Evolutionary conservation across 1,140 invertebrate genomes (phyloP).

Genomic region (Zaprionus africanus): DNA sequence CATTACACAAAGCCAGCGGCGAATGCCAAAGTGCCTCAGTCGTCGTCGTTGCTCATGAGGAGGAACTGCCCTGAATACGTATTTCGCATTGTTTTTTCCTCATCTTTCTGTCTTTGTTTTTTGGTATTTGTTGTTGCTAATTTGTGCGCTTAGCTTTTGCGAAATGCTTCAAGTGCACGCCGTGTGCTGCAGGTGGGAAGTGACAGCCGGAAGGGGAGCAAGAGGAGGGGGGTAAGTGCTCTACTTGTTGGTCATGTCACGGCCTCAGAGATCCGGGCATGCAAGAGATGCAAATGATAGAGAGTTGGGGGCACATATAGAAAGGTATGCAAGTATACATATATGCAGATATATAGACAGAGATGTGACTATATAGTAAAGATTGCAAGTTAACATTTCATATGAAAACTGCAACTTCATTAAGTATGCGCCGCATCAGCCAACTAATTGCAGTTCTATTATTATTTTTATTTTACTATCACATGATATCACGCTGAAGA

Average conservation of each 20-base stretch:
- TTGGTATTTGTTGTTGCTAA: conserved; percentile 28
- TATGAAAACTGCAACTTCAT: not conserved
- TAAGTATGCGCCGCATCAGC: not conserved
- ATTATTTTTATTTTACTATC: conserved; percentile 9
- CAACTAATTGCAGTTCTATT: conserved; percentile 22
- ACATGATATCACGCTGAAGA: conserved; percentile 55
- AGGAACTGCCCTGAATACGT: conserved; percentile 81
- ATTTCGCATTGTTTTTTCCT: conserved; percentile 69
- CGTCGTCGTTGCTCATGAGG: conserved; percentile 37
- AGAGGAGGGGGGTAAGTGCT: not conserved
- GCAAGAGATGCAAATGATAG: conserved; percentile 9
- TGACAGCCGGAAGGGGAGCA: not conserved
- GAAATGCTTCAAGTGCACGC: conserved; percentile 45
- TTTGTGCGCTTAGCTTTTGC: conserved; percentile 50
- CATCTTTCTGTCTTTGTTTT: not conserved
- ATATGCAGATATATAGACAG: not conserved
- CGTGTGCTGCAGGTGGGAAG: conserved; percentile 12
- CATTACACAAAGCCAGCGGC: conserved; percentile 76
- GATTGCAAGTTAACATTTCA: not conserved
- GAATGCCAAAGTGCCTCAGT: conserved; percentile 74
- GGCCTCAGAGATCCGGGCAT: conserved; percentile 36
- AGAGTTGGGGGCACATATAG: not conserved
- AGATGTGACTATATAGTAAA: not conserved
- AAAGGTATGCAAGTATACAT: not conserved
- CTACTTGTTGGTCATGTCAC: conserved; percentile 35